Base-by-base conservation (phyloP, 2,797 vertebrate genomes). In the Parambassis ranga region DNA sequence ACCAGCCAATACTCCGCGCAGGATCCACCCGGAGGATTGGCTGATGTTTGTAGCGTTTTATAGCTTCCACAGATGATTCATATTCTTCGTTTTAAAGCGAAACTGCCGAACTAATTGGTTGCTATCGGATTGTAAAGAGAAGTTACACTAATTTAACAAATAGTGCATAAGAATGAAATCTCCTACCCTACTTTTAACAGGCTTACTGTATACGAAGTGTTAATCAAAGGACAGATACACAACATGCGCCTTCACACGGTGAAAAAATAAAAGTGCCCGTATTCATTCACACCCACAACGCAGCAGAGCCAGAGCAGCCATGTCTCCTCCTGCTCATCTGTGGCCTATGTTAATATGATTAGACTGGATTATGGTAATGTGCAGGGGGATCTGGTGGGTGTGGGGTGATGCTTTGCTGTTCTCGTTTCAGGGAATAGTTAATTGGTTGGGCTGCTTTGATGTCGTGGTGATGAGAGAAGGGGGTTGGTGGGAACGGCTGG, bases 311-410 rank as follows among this genome's bases (percentile, higher is more conserved):
- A 7, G 46, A 70, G 71, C 79, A 61, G 73, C 66, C 61, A 24
- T 33, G 83, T 67, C 83, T 81, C 75, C 85, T 74, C 72, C 79
- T 53, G 81, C 84, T 89, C 84, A 86, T 89, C 76, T 86, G 81
- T 65, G 81, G 83, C 85, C 85, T 66, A 79, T 77, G 84, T 74
- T 90, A 89, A 91, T 89, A 88, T 89, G 90, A 92, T 92, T 91
- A 93, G 89, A 74, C 82, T 79, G 90, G 91, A 92, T 92, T 93
- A 92, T 92, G 90, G 69, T 90, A 91, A 91, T 90, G 86, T 86
- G 77, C 32, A 33, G 73, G 53, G 77, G 75, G 82, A 70, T 76
- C 74, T 78, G 78, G 84, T 76, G 81, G 80, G 82, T 87, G 84
- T 23, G 61, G 67, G 82, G 79, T 68, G 69, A 75, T 69, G 82